Evolutionary conservation across 2,797 vertebrate species (phyloP).

Genomic region (Platalea minor): DNA sequence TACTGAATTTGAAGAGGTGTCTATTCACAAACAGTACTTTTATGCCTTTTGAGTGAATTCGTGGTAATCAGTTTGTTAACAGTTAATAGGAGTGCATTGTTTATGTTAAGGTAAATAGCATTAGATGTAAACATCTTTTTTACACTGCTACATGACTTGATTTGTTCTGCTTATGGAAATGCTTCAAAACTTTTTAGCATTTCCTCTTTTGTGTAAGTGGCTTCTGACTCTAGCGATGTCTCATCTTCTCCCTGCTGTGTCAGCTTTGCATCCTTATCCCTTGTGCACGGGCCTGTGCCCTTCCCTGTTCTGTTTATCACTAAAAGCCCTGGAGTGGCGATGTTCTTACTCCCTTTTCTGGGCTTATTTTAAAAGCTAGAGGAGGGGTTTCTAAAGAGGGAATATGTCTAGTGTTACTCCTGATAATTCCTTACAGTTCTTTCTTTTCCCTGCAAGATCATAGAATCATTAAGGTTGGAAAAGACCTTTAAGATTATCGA

Average conservation of each 20-base stretch:
- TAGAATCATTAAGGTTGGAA: too few species aligned
- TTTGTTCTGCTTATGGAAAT: conserved; percentile 35
- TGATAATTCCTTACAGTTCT: not conserved
- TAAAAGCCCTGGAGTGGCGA: not conserved
- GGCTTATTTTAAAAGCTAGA: not conserved
- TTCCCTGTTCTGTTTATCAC: not conserved
- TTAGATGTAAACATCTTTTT: conserved; percentile 45
- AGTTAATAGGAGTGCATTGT: too few species aligned
- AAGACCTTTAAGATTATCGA: too few species aligned
- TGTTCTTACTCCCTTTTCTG: not conserved
- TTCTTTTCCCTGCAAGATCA: not conserved
- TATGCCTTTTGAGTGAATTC: conserved; percentile 27
- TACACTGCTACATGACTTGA: not conserved
- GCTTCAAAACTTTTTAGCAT: not conserved
- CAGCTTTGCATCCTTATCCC: not conserved
- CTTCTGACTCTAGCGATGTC: not conserved
- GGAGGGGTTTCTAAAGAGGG: not conserved
- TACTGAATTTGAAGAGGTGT: not conserved
- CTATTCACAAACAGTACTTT: not conserved
- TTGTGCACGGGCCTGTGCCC: not conserved
- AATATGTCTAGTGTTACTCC: not conserved
- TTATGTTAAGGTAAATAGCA: not conserved
- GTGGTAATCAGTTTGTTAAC: conserved; percentile 2
- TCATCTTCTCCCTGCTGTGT: not conserved
- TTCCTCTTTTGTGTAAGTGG: not conserved